Percentiles rank a stretch among this genome's conserved stretches.
Conservation (phyloP, 2,113 vertebrate genomes). For the Natator depressus region DNA sequence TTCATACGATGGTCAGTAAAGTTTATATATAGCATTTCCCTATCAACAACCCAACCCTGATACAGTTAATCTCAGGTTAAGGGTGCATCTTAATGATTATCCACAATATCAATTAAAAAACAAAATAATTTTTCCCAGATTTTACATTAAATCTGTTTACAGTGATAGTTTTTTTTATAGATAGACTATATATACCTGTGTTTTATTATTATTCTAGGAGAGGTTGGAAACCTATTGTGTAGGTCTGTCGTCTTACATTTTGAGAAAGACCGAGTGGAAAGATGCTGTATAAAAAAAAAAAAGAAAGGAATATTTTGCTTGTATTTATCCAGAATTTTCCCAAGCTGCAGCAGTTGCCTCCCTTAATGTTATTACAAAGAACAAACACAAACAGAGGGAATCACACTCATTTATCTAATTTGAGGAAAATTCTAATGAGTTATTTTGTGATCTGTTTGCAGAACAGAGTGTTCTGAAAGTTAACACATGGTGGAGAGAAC, state of each 20-base stretch:
- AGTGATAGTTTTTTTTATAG: not conserved
- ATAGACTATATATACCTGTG: not conserved
- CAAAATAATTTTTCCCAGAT: not conserved
- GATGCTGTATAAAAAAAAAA: not conserved
- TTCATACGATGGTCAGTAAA: not conserved
- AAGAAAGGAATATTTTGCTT: not conserved
- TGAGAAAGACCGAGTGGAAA: not conserved
- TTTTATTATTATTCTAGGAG: not conserved
- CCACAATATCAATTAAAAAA: not conserved
- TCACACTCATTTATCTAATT: conserved; percentile 60
- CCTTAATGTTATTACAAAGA: conserved; percentile 38
- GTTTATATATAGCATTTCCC: not conserved
- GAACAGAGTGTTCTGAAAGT: conserved; percentile 77
- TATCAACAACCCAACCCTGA: not conserved
- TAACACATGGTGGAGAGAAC: conserved; percentile 48
- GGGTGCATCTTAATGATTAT: not conserved
- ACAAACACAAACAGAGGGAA: conserved; percentile 35
- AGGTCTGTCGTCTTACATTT: not conserved
- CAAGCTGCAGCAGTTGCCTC: not conserved
- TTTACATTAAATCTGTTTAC: not conserved
- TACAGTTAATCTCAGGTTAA: not conserved
- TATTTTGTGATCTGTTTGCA: conserved; percentile 75
- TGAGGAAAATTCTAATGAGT: conserved; percentile 66
- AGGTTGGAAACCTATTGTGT: not conserved
- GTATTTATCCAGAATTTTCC: conserved; percentile 32